These are phyloP conservation scores for Muscicapa striata DNA, from an alignment of 2,797 vertebrate genomes.

Conservation along the genomic window DNA sequence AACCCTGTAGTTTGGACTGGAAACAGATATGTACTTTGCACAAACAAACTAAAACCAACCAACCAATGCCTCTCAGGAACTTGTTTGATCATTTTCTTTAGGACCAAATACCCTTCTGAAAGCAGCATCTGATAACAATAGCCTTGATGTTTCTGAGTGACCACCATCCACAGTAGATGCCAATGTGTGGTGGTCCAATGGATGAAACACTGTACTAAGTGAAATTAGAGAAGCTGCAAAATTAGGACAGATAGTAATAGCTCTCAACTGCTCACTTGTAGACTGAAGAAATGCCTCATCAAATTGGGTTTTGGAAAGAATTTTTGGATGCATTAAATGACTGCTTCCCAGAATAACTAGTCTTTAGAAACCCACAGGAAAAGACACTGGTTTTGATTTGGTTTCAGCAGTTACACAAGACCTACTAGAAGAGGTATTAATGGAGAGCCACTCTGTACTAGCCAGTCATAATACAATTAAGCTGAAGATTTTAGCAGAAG, in stretches of 20 bases:
- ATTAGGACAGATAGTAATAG: background rate
- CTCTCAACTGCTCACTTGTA: background rate
- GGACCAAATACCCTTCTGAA: background rate
- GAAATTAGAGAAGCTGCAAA: background rate
- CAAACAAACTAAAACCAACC: background rate
- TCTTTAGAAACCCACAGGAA: conserved; percentile 19
- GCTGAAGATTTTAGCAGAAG: background rate
- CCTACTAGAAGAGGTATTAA: background rate
- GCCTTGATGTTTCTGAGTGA: background rate
- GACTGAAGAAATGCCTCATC: background rate
- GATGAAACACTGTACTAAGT: background rate
- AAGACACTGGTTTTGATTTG: background rate
- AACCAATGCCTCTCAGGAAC: background rate
- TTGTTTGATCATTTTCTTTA: background rate
- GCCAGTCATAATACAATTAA: background rate
- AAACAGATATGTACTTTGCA: background rate
- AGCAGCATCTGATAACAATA: background rate
- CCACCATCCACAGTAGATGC: background rate
- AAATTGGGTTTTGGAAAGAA: background rate
- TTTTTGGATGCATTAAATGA: background rate
- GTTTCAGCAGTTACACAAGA: conserved; percentile 11
- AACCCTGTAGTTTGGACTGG: background rate
- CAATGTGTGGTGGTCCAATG: background rate
- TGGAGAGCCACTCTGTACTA: background rate
- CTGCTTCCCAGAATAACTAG: conserved; percentile 8